A percentile compares a stretch with the other conserved stretches of the same genome.
Evolutionary conservation across 2,797 vertebrate species (phyloP).

Genomic region (Sebastes nivosus): DNA sequence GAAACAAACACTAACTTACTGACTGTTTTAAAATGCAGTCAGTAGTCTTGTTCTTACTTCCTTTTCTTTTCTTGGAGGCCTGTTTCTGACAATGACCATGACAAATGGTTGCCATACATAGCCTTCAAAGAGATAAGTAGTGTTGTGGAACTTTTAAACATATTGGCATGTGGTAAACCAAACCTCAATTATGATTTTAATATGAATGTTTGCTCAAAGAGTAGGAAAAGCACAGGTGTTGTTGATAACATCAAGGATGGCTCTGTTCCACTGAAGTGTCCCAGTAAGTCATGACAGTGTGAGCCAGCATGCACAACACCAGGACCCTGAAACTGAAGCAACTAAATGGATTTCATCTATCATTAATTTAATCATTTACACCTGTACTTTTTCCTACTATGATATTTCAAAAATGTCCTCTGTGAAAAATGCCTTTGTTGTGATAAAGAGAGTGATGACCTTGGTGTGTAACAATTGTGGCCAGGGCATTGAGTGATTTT

Average conservation of each 20-base stretch:
- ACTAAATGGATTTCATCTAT: neutral
- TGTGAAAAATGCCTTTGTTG: neutral
- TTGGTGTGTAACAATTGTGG: neutral
- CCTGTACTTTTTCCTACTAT: neutral
- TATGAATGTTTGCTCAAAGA: neutral
- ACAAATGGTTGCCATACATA: neutral
- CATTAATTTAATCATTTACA: neutral
- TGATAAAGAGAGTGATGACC: neutral
- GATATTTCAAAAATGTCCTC: neutral
- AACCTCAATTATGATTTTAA: neutral
- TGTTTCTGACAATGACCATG: neutral
- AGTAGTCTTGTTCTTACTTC: neutral
- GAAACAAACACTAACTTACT: no score
- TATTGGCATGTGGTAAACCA: neutral
- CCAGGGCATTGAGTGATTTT: neutral
- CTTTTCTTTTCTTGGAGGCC: neutral
- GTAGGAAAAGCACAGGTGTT: neutral
- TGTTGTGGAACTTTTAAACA: neutral
- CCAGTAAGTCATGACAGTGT: neutral
- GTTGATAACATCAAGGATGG: neutral
- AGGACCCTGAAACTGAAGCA: neutral
- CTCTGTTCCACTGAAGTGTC: neutral
- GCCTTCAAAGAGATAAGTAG: neutral
- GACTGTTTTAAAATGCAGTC: neutral
- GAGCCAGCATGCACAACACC: neutral